Conservation (phyloP, 2,113 vertebrate species). For the Falcunculus frontatus region DNA sequence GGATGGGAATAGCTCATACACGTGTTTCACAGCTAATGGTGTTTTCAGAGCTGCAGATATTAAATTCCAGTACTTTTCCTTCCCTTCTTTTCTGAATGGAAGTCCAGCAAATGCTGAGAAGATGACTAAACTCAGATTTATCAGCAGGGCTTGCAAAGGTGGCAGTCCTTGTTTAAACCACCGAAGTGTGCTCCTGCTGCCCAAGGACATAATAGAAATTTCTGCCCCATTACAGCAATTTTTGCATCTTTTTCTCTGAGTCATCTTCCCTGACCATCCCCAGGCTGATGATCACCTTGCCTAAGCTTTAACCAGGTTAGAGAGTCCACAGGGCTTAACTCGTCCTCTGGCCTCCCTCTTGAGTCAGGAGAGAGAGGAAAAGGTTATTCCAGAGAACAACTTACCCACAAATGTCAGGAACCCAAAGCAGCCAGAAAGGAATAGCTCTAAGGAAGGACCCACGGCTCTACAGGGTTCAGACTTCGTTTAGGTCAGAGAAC, state of each 20-base stretch:
- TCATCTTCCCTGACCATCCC: not conserved
- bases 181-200: not conserved
- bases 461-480: not conserved
- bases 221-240: not conserved
- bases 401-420: not conserved
- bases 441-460: not conserved
- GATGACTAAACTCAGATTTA: not conserved
- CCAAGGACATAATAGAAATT: not conserved
- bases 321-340: not conserved
- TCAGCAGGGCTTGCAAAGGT: not conserved
- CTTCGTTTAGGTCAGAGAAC: not conserved
- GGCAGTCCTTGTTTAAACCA: not conserved
- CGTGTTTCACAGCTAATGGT: not conserved
- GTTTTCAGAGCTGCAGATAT: not conserved
- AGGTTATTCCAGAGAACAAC: not conserved
- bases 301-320: not conserved
- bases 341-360: not conserved
- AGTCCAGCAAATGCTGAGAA: not conserved
- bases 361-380: not conserved
- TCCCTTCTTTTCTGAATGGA: not conserved
- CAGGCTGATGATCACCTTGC: not conserved
- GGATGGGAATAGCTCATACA: not conserved
- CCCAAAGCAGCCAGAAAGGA: not conserved
- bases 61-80: not conserved
- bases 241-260: not conserved